Conservation (phyloP, 2,113 vertebrate species). For the Lepus americanus region DNA sequence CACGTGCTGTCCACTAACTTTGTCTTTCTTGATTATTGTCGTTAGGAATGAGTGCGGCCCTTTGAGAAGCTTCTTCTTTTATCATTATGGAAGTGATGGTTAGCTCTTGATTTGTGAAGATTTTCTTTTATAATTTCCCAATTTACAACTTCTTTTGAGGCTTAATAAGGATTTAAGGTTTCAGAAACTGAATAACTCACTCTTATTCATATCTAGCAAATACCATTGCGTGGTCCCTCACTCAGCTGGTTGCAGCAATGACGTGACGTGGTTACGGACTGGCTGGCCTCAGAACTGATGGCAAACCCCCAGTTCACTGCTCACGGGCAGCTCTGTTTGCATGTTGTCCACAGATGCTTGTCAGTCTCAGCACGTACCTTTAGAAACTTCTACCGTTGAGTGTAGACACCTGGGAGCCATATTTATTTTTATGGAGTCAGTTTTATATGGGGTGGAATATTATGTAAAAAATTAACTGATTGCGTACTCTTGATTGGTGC, state of each 20-base stretch:
- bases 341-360: neutral
- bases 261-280: too few relatives aligned
- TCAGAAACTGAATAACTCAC: neutral
- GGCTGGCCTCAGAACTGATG: neutral
- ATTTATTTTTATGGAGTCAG: neutral
- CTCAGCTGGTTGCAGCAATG: neutral
- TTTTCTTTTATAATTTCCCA: neutral
- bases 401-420: neutral
- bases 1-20: neutral
- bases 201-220: neutral
- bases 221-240: neutral
- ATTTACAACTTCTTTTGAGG: neutral
- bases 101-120: neutral
- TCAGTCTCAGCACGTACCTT: neutral
- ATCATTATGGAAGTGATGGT: neutral
- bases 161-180: constrained; percentile 28
- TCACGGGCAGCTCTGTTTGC: neutral
- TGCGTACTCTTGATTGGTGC: neutral
- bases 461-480: neutral
- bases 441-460: neutral
- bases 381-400: neutral
- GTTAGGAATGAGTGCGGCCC: neutral
- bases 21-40: constrained; percentile 15
- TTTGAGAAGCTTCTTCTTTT: constrained; percentile 6
- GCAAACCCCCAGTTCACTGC: too few relatives aligned